Conservation (phyloP, 2,113 vertebrate species). For the Tringa solitaria region DNA sequence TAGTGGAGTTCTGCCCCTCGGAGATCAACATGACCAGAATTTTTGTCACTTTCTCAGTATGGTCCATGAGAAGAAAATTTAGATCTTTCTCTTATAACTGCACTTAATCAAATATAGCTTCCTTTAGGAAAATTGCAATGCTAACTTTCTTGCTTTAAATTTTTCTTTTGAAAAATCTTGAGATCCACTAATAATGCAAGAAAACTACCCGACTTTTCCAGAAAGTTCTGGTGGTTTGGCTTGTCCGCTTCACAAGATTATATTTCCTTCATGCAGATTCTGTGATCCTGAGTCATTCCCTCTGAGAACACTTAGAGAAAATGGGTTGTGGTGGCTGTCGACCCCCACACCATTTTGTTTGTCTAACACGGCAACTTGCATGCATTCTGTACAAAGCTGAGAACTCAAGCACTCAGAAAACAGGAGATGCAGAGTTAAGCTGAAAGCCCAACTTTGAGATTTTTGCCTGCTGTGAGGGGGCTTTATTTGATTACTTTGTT, state of each 20-base stretch:
- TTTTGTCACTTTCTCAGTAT: not conserved
- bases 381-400: not conserved
- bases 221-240: not conserved
- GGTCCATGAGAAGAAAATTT: not conserved
- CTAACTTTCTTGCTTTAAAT: not conserved
- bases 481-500: constrained; percentile 47
- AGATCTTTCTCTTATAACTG: not conserved
- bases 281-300: not conserved
- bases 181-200: not conserved
- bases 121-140: not conserved
- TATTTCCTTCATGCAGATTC: not conserved
- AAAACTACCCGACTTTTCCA: not conserved
- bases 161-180: not conserved
- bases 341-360: not conserved
- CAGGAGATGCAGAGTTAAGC: constrained; percentile 19
- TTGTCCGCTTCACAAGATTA: not conserved
- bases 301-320: not conserved
- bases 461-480: constrained; percentile 13
- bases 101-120: not conserved
- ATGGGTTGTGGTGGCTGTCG: not conserved
- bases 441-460: not conserved
- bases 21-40: not conserved
- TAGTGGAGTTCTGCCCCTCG: not conserved
- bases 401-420: not conserved
- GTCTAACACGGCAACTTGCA: not conserved